Percentiles rank a stretch among this genome's conserved stretches.
Conservation (phyloP, 2,797 vertebrate genomes). For the Gouania willdenowi region DNA sequence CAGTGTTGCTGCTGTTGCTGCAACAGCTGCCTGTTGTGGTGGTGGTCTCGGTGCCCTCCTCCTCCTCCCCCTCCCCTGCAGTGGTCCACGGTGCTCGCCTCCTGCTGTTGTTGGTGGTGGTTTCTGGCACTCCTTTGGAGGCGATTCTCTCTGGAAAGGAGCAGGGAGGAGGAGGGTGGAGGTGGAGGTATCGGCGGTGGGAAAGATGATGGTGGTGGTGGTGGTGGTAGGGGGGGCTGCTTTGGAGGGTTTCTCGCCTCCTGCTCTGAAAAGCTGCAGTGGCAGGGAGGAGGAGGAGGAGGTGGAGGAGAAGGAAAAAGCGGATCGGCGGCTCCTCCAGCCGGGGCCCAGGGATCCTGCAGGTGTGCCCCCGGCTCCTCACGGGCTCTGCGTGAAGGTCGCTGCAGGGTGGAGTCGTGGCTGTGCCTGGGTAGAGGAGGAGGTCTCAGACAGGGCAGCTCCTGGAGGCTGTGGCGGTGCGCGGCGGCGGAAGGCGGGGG, state of each 20-base stretch:
- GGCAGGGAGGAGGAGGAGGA: constrained; percentile 59
- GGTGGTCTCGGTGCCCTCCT: constrained; percentile 72
- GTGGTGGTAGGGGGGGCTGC: constrained; percentile 56
- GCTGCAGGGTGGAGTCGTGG: constrained; percentile 59
- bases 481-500: constrained; percentile 73
- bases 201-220: constrained; percentile 71
- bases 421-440: constrained; percentile 59
- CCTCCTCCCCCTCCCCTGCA: constrained; percentile 73
- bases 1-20: constrained; percentile 66
- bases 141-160: constrained; percentile 59
- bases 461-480: constrained; percentile 71
- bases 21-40: constrained; percentile 72
- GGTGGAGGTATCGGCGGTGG: constrained; percentile 62
- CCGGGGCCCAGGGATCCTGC: constrained; percentile 71
- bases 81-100: constrained; percentile 68
- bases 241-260: constrained; percentile 58
- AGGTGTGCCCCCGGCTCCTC: constrained; percentile 53
- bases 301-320: too few species aligned
- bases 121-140: constrained; percentile 67
- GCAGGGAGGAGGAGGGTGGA: constrained; percentile 61
- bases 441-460: constrained; percentile 71
- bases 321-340: constrained; percentile 36
- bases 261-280: constrained; percentile 72
- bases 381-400: constrained; percentile 47
- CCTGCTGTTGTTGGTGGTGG: constrained; percentile 68